A percentile compares a stretch with the other conserved stretches of the same genome.
phyloP scores from a whole-genome alignment of 2,113 vertebrate genomes.

The Caranx ignobilis region DNA sequence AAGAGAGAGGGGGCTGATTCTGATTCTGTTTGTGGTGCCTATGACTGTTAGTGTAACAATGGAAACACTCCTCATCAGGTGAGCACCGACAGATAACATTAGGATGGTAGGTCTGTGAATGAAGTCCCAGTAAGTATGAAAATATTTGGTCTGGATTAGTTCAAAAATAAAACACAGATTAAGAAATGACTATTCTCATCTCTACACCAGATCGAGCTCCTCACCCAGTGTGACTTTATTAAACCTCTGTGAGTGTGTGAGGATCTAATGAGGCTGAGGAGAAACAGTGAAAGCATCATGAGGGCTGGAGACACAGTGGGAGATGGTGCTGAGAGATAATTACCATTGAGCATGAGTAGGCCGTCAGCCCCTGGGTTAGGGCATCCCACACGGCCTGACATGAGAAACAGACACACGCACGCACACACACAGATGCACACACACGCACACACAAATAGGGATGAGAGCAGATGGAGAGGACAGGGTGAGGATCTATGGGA shows the following conservation, averaged over 20 bases:
- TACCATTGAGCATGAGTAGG: constrained; percentile 99
- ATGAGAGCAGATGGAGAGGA: constrained; percentile 72
- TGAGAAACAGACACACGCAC: constrained; percentile 68
- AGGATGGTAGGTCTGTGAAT: background rate
- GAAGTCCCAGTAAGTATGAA: background rate
- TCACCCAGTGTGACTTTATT: constrained; percentile 7
- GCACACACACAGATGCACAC: constrained; percentile 13
- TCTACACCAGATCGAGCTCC: background rate
- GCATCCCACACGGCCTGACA: constrained; percentile 94
- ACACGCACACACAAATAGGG: constrained; percentile 22
- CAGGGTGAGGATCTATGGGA: constrained; percentile 46
- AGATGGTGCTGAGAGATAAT: constrained; percentile 78
- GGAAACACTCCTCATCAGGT: constrained; percentile 20
- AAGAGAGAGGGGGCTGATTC: background rate
- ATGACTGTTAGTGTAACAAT: constrained; percentile 24
- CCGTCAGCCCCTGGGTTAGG: constrained; percentile 95
- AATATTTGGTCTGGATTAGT: background rate
- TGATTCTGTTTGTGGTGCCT: background rate
- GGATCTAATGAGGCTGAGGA: constrained; percentile 22
- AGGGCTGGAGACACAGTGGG: constrained; percentile 43
- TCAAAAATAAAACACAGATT: background rate
- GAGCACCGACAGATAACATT: constrained; percentile 13
- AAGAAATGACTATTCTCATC: background rate
- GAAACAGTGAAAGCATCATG: constrained; percentile 31
- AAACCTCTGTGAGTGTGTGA: background rate